phyloP scores from a whole-genome alignment of 2,888 invertebrate genomes.

The Schrankia costaestrigalis region DNA sequence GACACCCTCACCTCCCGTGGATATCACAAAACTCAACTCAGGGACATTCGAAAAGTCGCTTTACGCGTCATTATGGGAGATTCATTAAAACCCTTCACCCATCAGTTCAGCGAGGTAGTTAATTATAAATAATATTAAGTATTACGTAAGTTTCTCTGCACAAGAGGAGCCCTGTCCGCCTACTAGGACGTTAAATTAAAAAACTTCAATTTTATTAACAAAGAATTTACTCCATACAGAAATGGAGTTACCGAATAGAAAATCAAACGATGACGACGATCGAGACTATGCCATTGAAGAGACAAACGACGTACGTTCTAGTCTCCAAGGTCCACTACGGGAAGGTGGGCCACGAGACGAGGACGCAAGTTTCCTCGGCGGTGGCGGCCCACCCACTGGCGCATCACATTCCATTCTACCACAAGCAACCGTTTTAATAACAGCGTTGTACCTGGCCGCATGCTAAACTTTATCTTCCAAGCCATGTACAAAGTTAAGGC shows the following conservation, averaged over 20 bases:
- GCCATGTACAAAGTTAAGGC: slow-evolving; percentile 54
- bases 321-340: slow-evolving; percentile 83
- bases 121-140: no score
- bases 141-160: no score
- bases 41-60: no score
- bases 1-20: no score
- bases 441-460: slow-evolving; percentile 53
- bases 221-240: slow-evolving; percentile 53
- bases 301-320: slow-evolving; percentile 80
- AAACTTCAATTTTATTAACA: no score
- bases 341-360: slow-evolving; percentile 79
- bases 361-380: slow-evolving; percentile 69
- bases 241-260: slow-evolving; percentile 82
- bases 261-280: slow-evolving; percentile 73
- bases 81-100: no score
- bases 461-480: slow-evolving; percentile 62
- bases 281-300: slow-evolving; percentile 60
- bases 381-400: slow-evolving; percentile 49
- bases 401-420: slow-evolving; percentile 41
- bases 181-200: no score
- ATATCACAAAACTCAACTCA: no score
- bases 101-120: no score
- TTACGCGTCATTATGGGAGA: no score
- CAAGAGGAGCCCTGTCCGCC: no score
- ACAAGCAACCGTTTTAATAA: slow-evolving; percentile 61